phyloP scores from a whole-genome alignment of 1,140 invertebrate species.

The Gryllus bimaculatus region DNA sequence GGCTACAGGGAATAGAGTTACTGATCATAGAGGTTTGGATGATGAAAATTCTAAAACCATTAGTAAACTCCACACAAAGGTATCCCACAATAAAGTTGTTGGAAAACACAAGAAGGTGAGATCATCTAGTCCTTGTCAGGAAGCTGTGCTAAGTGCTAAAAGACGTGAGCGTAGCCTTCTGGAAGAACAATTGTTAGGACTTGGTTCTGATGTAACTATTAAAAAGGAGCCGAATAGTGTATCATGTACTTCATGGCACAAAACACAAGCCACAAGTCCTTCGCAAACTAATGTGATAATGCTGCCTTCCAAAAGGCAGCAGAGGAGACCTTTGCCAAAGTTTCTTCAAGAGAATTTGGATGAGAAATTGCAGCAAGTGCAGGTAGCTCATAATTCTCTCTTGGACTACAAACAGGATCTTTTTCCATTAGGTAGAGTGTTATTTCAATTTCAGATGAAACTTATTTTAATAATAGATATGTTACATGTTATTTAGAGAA shows the following conservation, averaged over 20 bases:
- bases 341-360: slow-evolving; percentile 10
- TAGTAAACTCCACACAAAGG: slow-evolving; percentile 41
- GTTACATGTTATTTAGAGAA: not conserved
- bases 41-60: slow-evolving; percentile 38
- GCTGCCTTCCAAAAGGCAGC: slow-evolving; percentile 13
- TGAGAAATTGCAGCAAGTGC: slow-evolving; percentile 29
- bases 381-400: slow-evolving; percentile 23
- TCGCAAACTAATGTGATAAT: not conserved
- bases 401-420: slow-evolving; percentile 32
- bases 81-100: slow-evolving; percentile 41
- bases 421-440: slow-evolving; percentile 33
- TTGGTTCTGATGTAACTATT: slow-evolving; percentile 14
- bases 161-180: slow-evolving; percentile 19
- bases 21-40: slow-evolving; percentile 18
- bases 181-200: slow-evolving; percentile 21
- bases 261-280: not conserved
- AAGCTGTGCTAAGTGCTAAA: slow-evolving; percentile 22
- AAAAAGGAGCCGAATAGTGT: slow-evolving; percentile 13
- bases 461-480: not conserved
- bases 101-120: slow-evolving; percentile 36
- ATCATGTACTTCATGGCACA: slow-evolving; percentile 1
- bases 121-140: slow-evolving; percentile 21
- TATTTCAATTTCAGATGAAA: slow-evolving; percentile 8
- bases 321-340: not conserved
- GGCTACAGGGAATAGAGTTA: not conserved